A percentile compares a stretch with the other conserved stretches of the same genome.
Conservation (phyloP, 92 coral and sea anemone genomes). For the Meandrina meandrites region DNA sequence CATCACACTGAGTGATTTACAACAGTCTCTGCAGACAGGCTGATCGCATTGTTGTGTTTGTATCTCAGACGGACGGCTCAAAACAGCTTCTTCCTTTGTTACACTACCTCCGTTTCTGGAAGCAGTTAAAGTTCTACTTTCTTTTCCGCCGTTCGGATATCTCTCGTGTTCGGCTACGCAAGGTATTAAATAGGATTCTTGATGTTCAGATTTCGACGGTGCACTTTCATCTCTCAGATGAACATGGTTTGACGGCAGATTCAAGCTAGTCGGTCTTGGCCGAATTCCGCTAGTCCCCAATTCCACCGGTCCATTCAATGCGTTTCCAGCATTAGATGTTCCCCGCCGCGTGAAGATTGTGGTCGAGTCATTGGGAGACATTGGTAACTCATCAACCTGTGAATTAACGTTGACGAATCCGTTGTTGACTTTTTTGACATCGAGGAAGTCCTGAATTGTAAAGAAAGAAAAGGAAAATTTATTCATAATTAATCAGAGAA, state of each 20-base stretch:
- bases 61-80: not conserved
- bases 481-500: not conserved
- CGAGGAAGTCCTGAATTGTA: not conserved
- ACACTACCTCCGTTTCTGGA: not conserved
- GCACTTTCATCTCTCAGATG: not conserved
- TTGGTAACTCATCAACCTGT: not conserved
- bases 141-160: not conserved
- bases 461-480: not conserved
- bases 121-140: not conserved
- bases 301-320: conserved; percentile 1
- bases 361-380: not conserved
- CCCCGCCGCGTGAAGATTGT: not conserved
- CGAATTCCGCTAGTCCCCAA: not conserved
- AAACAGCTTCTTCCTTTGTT: not conserved
- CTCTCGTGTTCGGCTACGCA: not conserved
- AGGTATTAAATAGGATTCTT: conserved; percentile 4
- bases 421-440: conserved; percentile 1
- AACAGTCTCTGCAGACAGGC: conserved; percentile 28
- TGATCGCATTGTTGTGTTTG: not conserved
- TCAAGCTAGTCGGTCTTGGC: conserved; percentile 18
- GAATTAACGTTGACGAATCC: not conserved
- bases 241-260: conserved; percentile 20
- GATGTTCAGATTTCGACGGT: not conserved
- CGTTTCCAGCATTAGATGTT: not conserved
- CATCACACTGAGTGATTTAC: conserved; percentile 43